Evolutionary conservation across 2,888 invertebrate species (phyloP).

Genomic region (Euplagia quadripunctaria): DNA sequence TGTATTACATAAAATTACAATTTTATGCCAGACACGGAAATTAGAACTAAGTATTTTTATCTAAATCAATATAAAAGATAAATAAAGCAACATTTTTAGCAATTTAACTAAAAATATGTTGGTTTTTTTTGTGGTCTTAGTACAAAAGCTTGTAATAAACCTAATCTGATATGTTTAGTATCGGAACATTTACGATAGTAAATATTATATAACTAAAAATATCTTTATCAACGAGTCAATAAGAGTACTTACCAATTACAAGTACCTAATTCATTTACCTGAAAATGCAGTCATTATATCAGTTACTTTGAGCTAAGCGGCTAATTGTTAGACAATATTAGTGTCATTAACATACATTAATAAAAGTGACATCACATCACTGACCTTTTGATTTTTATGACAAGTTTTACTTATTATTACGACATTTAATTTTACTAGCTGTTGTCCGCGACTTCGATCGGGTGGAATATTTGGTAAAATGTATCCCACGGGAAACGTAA

Average conservation of each 20-base stretch:
- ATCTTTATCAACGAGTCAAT: neutral
- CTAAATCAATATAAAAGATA: neutral
- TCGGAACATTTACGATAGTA: neutral
- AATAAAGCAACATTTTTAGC: neutral
- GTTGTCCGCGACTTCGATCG: too few species aligned
- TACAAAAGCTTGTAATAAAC: too few species aligned
- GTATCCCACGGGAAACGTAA: too few species aligned
- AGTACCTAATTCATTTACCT: neutral
- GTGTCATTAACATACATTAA: neutral
- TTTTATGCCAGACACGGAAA: neutral
- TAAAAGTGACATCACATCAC: conserved; percentile 44
- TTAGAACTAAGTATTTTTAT: neutral
- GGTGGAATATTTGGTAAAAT: too few species aligned
- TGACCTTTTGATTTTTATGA: conserved; percentile 35
- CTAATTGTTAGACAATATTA: neutral
- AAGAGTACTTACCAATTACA: neutral
- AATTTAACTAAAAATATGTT: too few species aligned
- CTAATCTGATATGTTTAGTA: neutral
- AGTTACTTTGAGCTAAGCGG: neutral
- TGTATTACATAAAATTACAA: too few species aligned
- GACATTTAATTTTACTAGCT: conserved; percentile 16
- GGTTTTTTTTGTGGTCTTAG: too few species aligned
- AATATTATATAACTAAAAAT: neutral
- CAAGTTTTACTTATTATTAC: conserved; percentile 34
- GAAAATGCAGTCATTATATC: neutral